Base-by-base conservation (phyloP, 2,113 vertebrate genomes). In the Tragelaphus buxtoni region DNA sequence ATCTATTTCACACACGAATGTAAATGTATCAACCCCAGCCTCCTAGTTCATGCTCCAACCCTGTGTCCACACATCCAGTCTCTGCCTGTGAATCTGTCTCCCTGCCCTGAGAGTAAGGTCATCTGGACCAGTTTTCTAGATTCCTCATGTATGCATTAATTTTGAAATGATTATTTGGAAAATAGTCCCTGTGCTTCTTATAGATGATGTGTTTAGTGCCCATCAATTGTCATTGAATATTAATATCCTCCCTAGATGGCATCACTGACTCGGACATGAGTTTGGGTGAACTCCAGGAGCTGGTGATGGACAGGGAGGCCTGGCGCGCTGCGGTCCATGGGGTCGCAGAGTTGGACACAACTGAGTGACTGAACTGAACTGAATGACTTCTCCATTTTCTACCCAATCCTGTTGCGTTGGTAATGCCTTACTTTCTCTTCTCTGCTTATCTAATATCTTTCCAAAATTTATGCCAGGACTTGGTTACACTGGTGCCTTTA, bases 261-360 rank as follows among this genome's bases (percentile, higher is more conserved):
- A 69, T 61, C 60, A 61, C 60, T 1, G 1, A 32, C 30, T 32
- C 0, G 13, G 30, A 32, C 30, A 61, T 39, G 18, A 69, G 4
- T 22, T 39, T 69, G n/a, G 20, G 17, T 22, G 20, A 69, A 39
- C 65, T 69, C 18, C 2, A 9, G 5, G n/a, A 69, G 63, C 3
- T 35, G 63, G n/a, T 69, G n/a, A 69, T 39, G 65, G 18, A 69
- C n/a, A 69, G n/a, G 65, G 65, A 69, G n/a, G 65, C n/a, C n/a
- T 69, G 9, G 5, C 0, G 2, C 22, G 2, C 9, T 39, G 65
- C 0, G 0, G 18, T 5, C 65, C 9, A 39, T 39, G 18, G 20
- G 2, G n/a, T 22, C 0, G 0, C n/a, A 11, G 65, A 39, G n/a
- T 39, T 5, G 2, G n/a, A 69, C 65, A 5, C 0, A 1, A 11